These are phyloP conservation scores for Rhinoptilus africanus DNA, from an alignment of 2,113 vertebrate species.

Conservation along the genomic window DNA sequence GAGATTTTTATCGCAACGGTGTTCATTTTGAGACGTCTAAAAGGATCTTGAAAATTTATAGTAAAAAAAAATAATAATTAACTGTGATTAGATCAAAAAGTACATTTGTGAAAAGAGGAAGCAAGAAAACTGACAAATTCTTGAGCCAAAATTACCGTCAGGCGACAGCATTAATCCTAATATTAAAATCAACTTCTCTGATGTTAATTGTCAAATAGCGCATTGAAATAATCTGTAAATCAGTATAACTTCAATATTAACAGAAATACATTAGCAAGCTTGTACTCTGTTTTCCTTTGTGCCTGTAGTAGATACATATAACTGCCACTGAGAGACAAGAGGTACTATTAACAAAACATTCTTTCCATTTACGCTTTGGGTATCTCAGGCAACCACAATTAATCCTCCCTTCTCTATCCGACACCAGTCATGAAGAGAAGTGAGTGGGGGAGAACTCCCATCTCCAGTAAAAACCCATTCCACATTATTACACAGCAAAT, in stretches of 20 bases:
- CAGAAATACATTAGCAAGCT: background rate
- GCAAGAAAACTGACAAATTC: background rate
- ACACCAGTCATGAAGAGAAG: background rate
- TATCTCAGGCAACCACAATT: background rate
- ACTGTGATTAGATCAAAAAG: background rate
- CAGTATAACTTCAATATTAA: rapidly evolving
- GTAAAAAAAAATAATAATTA: background rate
- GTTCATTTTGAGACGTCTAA: background rate
- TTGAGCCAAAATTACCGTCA: background rate
- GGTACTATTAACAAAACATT: background rate
- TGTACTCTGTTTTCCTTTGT: background rate
- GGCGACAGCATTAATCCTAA: background rate
- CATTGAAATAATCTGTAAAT: background rate
- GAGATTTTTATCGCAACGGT: background rate
- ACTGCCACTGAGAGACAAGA: background rate
- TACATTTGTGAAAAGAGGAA: background rate
- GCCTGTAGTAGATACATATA: background rate
- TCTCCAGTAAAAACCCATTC: background rate
- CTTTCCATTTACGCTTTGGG: background rate
- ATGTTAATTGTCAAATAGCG: background rate
- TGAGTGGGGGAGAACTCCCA: background rate
- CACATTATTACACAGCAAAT: background rate
- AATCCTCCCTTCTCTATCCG: background rate
- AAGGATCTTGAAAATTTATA: background rate
- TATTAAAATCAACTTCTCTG: background rate